These are phyloP conservation scores for Naso thynnoides DNA, from an alignment of 2,797 vertebrate species.

Conservation along the genomic window DNA sequence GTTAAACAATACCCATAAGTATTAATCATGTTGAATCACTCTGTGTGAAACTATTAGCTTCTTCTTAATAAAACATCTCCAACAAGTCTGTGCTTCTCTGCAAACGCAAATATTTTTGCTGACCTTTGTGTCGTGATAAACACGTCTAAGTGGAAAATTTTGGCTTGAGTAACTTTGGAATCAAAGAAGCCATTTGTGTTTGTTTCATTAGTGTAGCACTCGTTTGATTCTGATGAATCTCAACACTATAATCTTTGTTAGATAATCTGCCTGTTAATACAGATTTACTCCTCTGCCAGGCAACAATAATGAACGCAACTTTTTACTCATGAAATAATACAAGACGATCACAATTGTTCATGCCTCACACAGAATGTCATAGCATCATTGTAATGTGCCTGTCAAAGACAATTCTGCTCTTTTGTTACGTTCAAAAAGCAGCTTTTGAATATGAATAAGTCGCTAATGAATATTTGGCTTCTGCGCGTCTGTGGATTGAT, in stretches of 20 bases:
- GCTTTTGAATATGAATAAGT: slow-evolving; percentile 80
- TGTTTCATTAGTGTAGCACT: slow-evolving; percentile 30
- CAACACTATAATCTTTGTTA: slow-evolving; percentile 45
- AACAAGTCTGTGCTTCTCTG: slow-evolving; percentile 41
- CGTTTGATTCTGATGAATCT: slow-evolving; percentile 23
- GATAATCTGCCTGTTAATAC: slow-evolving; percentile 39
- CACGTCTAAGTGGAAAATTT: slow-evolving; percentile 3
- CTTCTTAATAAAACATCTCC: slow-evolving; percentile 72
- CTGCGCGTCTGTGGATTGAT: slow-evolving; percentile 75
- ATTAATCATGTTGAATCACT: slow-evolving; percentile 79
- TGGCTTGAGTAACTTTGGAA: slow-evolving; percentile 19
- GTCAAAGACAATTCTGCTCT: slow-evolving; percentile 69
- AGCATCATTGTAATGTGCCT: slow-evolving; percentile 63
- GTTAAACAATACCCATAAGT: slow-evolving; percentile 80
- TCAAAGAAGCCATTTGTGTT: slow-evolving; percentile 35
- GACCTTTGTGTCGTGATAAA: slow-evolving; percentile 46
- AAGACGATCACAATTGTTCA: slow-evolving; percentile 69
- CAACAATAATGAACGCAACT: slow-evolving; percentile 52
- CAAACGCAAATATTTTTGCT: slow-evolving; percentile 47
- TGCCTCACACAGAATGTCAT: slow-evolving; percentile 63
- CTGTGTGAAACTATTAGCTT: slow-evolving; percentile 72
- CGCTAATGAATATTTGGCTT: slow-evolving; percentile 82
- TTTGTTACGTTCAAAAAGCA: slow-evolving; percentile 70
- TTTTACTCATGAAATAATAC: slow-evolving; percentile 59
- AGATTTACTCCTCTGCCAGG: slow-evolving; percentile 45